Base-by-base conservation (phyloP, 2,888 invertebrate genomes). In the Corythucha ciliata region DNA sequence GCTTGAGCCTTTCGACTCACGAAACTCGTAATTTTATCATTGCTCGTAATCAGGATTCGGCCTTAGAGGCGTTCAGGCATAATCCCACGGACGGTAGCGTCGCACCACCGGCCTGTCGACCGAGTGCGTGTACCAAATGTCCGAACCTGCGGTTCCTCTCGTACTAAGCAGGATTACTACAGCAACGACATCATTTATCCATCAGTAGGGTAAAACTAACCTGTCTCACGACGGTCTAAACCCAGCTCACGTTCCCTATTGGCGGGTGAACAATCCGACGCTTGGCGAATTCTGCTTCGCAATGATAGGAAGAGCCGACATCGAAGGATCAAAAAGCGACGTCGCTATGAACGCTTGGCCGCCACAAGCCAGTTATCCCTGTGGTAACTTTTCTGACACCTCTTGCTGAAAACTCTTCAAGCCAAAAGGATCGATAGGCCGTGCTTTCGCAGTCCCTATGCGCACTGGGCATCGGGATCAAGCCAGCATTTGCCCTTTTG, bases 311-410 rank as follows among this genome's bases (percentile, higher is more conserved):
- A 58, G 57, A 58, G 57, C 57, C 57, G 58, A 58, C 58, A 58
- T 57, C 58, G 58, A 57, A 58, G 72, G 75, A 78, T 77, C 76
- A 77, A 78, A 77, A 77, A 76, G 58, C 57, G 70, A 76, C 75
- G 76, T 78, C 75, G 74, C 75, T 77, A 74, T 70, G 75, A 71
- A 71, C 74, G 75, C 75, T 76, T 71, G 71, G 74, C 73, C 72
- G 75, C 75, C 75, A 74, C 74, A 75, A 76, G 73, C 73, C 75
- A 77, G 75, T 75, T 77, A 77, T 77, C 76, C 77, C 77, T 76
- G 75, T 77, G 76, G 77, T 76, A 78, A 78, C 77, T 78, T 78
- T 78, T 77, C 76, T 77, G 76, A 72, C 77, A 80, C 76, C 75
- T 78, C 76, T 76, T 71, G 74, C 74, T 75, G 69, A 69, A 73